Conservation (phyloP, 2,888 invertebrate genomes). For the Drosophila nr. perissopoda region DNA sequence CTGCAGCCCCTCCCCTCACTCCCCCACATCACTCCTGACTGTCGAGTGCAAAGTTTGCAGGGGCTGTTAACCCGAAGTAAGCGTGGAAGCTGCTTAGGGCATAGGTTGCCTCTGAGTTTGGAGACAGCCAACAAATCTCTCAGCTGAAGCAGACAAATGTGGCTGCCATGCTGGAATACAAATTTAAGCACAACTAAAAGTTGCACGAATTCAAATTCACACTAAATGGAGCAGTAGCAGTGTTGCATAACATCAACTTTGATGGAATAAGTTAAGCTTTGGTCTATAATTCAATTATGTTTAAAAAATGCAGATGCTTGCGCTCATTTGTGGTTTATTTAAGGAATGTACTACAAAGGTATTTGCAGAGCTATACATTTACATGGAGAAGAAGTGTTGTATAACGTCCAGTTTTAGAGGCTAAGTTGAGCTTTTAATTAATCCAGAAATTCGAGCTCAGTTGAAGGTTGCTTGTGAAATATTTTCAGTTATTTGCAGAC, state of each 20-base stretch:
- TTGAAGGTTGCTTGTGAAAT: not conserved
- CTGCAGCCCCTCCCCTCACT: not conserved
- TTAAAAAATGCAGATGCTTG: not conserved
- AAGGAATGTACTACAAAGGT: not conserved
- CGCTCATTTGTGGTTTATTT: not conserved
- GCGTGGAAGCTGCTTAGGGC: conserved; percentile 45
- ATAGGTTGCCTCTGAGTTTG: conserved; percentile 39
- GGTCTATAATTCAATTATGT: not conserved
- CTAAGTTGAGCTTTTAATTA: not conserved
- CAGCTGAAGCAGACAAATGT: conserved; percentile 60
- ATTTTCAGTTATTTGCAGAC: not conserved
- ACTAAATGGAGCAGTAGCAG: not conserved
- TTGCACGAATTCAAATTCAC: not conserved
- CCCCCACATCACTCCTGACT: not conserved
- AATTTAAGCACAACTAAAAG: conserved; percentile 12
- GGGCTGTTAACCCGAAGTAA: conserved; percentile 61
- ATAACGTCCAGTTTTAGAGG: not conserved
- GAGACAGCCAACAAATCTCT: conserved; percentile 73
- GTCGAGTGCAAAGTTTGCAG: conserved; percentile 62
- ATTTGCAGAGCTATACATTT: not conserved
- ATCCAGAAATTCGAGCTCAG: not conserved
- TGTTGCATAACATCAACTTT: not conserved
- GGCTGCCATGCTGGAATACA: conserved; percentile 14
- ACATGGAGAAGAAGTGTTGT: not conserved
- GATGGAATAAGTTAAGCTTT: not conserved